Evolutionary conservation across 2,113 vertebrate species (phyloP).

Genomic region (Chionomys nivalis): DNA sequence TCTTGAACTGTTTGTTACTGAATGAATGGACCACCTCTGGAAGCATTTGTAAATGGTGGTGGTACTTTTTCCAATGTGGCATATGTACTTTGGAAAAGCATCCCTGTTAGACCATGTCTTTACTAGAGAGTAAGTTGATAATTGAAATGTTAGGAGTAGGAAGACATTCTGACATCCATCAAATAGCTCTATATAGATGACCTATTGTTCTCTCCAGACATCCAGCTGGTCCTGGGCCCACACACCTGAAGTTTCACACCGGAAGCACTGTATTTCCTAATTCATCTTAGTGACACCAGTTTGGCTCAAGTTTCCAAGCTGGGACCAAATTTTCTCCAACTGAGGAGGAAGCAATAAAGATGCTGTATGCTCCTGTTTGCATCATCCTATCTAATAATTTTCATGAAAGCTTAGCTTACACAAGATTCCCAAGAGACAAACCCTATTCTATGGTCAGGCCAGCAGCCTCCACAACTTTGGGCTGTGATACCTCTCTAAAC

Average conservation of each 20-base stretch:
- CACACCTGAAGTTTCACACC: conserved; percentile 45
- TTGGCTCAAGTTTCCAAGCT: conserved; percentile 37
- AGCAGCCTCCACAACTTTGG: background rate
- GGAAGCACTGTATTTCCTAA: conserved; percentile 25
- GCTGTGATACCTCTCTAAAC: background rate
- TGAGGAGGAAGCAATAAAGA: background rate
- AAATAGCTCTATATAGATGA: conserved; percentile 46
- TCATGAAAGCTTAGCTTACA: background rate
- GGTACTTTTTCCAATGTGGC: background rate
- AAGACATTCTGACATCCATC: conserved; percentile 38
- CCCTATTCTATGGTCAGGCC: background rate
- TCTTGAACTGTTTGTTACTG: background rate
- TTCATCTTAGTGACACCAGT: conserved; percentile 1
- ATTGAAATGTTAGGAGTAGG: conserved; percentile 51
- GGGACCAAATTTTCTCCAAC: background rate
- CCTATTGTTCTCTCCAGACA: conserved; percentile 5
- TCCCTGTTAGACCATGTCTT: conserved; percentile 16
- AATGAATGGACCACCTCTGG: background rate
- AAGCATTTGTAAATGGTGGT: conserved; percentile 30
- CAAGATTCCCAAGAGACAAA: background rate
- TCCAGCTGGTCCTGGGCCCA: conserved; percentile 12
- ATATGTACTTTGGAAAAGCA: conserved; percentile 13
- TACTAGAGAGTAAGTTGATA: background rate
- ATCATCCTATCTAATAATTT: background rate
- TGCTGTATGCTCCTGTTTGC: background rate